Evolutionary conservation across 2,113 vertebrate species (phyloP), one percentile per base, ranked within the genome.

Genomic region (Atrichornis clamosus): DNA sequence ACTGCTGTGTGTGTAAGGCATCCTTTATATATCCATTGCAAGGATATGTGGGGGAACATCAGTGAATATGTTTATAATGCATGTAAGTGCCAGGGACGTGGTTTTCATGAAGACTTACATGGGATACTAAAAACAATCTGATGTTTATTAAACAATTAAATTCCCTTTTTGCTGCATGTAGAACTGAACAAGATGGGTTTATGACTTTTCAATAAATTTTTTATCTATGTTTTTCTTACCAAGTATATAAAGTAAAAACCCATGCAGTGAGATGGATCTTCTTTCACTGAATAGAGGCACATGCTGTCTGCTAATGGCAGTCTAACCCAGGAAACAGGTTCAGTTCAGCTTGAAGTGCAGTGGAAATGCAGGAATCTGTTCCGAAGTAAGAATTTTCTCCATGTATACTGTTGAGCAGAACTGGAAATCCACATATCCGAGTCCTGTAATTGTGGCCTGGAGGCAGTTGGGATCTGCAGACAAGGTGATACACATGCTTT

Each of bases 141-240:
- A 37, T 95, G 93, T 92, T 96, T 96, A 87, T 92, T 93, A 94
- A 97, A 96, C 88, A 94, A 84, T 92, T 94, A 90, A 37, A 74
- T 92, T 90, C 47, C 41, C 28, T 62, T 74, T 86, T 78, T 90
- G 44, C 52, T 53, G 56, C 79, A 22, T 24, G 6, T 37, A 27
- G 78, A 83, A 59, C 74, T 74, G 87, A 91, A 67, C 32, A 41
- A 80, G 81, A 70, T 89, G 67, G 26, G 30, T 93, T 96, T 96
- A 91, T 76, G 86, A 37, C 78, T 92, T 89, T 69, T 42, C 79
- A 89, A 12, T 95, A 76, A 39, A 63, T 89, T 91, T 93, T 96
- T 92, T 76, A 93, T 73, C 35, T 69, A 0, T 78, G 47, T 89
- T 95, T 95, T 95, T 79, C 65, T 87, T 87, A 62, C 64, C 0